Evolutionary conservation across 2,888 invertebrate genomes (phyloP), one percentile per base, ranked within the genome.

Genomic region (Diadegma fenestrale): DNA sequence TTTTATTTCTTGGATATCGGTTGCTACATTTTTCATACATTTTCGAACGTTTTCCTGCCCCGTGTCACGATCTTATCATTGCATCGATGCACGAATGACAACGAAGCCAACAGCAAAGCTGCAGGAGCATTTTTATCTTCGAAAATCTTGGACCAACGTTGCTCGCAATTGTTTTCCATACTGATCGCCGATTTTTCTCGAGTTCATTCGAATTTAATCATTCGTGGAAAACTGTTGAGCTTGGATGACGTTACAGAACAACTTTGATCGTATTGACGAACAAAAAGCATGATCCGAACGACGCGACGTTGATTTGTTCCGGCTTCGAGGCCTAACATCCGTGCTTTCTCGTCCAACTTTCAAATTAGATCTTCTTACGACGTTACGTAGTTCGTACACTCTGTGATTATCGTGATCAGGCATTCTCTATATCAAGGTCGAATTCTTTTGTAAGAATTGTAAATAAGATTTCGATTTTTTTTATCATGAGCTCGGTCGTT

Each of bases 311-410:
- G 14, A 45, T 22, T 68, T 26, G 43, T 26, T 64, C 61, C 43
- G 19, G 48, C 64, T 71, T 71, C 45, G 69, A 45, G 22, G 30
- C 33, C 45, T 43, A 45, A 33, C 80, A 22, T 14, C 63, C 37
- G n/a, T 72, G 41, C 58, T 64, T 66, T 80, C 73, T 51, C 64
- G 66, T 64, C 41, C 41, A 73, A 72, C 64, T 66, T 66, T 80
- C 64, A 66, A 73, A 73, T 80, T 41, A 41, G 30, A 61, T 79
- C 30, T 58, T 45, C 14, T 37, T 37, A 43, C 41, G 30, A 41
- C 26, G 22, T 71, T 71, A 69, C 33, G 19, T 30, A 41, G 43
- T 54, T 26, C 14, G 26, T 26, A 26, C 26, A 41, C n/a, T 48
- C 51, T 12, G 17, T 63, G 19, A 80, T 72, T 64, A 64, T 43